Evolutionary conservation across 2,888 invertebrate species (phyloP), one percentile per base, ranked within the genome.

Genomic region (Drosophila affinis): DNA sequence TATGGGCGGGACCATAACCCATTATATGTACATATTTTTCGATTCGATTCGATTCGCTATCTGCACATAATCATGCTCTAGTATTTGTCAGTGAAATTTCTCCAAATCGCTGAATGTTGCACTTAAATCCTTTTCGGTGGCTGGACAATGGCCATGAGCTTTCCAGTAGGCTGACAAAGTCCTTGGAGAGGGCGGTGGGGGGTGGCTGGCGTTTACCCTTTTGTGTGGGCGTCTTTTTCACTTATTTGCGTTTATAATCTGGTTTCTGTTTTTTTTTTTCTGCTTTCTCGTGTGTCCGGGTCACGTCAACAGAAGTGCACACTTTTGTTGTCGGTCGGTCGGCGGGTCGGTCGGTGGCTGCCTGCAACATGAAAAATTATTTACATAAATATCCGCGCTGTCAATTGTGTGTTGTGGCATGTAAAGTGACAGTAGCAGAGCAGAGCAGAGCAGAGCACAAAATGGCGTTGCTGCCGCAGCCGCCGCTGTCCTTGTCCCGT

Each of bases 321-420:
- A 81, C 76, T 67, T 49, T 63, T 83, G 70, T 75, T 64, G 32
- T 78, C 59, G 62, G 53, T 78, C 57, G 52, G 48, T 76, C 56
- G 29, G 29, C 7, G 9, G 29, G 29, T 27, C 9, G 7, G 9
- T 29, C 62, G 62, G 53, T 78, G 62, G 48, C 52, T 76, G 62
- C 27, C 64, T 60, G 76, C 71, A 64, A 79, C 87, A 84, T 85
- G 87, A 82, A 82, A 87, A 87, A 82, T 82, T 82, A 82, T 82
- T 82, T 82, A 82, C 82, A 82, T 82, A 82, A 82, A 82, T 82
- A 82, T 82, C 77, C 87, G 85, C 82, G 87, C 82, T 87, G 82
- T 82, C 82, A 82, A 82, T 82, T 82, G 82, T 84, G 86, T 86
- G 88, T 84, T 83, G 86, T 87, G 84, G 86, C 84, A 84, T 87